phyloP scores from a whole-genome alignment of 2,888 invertebrate species.

The Ophion slaviceki region DNA sequence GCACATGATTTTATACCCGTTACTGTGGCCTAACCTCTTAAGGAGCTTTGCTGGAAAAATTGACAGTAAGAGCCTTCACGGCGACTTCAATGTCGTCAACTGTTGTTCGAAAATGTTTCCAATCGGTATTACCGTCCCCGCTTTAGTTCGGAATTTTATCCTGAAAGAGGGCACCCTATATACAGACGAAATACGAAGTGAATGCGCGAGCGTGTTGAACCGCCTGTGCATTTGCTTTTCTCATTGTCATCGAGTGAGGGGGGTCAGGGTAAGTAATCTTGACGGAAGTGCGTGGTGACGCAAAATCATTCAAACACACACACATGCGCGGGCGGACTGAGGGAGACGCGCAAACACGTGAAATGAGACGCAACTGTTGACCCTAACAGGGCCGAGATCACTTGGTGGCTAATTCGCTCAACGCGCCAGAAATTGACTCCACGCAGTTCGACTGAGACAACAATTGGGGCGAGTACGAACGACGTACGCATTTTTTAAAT shows the following conservation, averaged over 20 bases:
- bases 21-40: too few species aligned
- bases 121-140: too few species aligned
- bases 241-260: conserved; percentile 40
- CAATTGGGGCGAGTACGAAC: conserved; percentile 4
- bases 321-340: background rate
- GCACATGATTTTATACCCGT: too few species aligned
- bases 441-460: conserved; percentile 26
- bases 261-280: conserved; percentile 18
- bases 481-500: conserved; percentile 7
- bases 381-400: conserved; percentile 13
- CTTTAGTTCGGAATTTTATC: too few species aligned
- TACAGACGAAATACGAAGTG: background rate
- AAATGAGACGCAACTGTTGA: conserved; percentile 15
- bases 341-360: background rate
- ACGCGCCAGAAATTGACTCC: conserved; percentile 50
- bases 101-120: too few species aligned
- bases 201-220: conserved; percentile 7
- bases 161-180: too few species aligned
- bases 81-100: too few species aligned
- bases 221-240: conserved; percentile 32
- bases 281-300: conserved; percentile 51
- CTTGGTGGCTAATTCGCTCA: conserved; percentile 48
- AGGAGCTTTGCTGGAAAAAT: too few species aligned
- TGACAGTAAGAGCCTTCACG: too few species aligned
- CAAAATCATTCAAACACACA: conserved; percentile 42